A percentile compares a stretch with the other conserved stretches of the same genome.
phyloP scores from a whole-genome alignment of 2,797 vertebrate species.

The Gastrophryne carolinensis region DNA sequence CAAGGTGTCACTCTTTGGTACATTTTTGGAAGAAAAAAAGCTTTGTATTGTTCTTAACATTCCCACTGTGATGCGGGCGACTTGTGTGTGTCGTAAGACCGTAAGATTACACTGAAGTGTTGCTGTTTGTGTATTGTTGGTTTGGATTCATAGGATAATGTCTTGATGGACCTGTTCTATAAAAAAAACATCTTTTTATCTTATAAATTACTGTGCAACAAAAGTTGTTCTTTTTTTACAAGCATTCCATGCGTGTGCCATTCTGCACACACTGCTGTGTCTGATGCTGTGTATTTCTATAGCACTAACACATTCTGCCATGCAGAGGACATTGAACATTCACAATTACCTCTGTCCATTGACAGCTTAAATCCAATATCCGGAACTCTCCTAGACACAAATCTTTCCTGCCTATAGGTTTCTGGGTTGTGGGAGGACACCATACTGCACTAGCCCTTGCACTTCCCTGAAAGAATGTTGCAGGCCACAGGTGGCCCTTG shows the following conservation, averaged over 20 bases:
- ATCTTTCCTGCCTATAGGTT: too few species aligned
- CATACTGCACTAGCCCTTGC: too few species aligned
- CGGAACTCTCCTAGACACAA: too few species aligned
- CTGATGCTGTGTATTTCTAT: too few species aligned
- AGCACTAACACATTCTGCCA: too few species aligned
- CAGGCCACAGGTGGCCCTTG: too few species aligned
- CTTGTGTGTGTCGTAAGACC: conserved; percentile 15
- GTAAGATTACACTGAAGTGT: conserved; percentile 7
- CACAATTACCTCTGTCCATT: too few species aligned
- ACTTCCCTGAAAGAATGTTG: too few species aligned
- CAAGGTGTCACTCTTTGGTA: conserved; percentile 67
- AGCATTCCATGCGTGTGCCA: background rate
- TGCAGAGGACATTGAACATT: too few species aligned
- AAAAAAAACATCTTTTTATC: conserved; percentile 41
- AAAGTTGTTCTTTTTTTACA: conserved; percentile 27
- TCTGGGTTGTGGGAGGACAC: too few species aligned
- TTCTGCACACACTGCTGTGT: background rate
- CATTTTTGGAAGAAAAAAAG: conserved; percentile 67
- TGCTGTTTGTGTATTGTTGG: conserved; percentile 31
- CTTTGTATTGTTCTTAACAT: conserved; percentile 64
- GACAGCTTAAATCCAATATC: too few species aligned
- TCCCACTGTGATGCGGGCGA: conserved; percentile 59
- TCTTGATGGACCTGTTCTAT: conserved; percentile 43
- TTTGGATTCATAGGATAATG: conserved; percentile 27
- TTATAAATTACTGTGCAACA: conserved; percentile 47